Conservation (phyloP, 2,888 invertebrate genomes). For the Exocentrus adspersus region DNA sequence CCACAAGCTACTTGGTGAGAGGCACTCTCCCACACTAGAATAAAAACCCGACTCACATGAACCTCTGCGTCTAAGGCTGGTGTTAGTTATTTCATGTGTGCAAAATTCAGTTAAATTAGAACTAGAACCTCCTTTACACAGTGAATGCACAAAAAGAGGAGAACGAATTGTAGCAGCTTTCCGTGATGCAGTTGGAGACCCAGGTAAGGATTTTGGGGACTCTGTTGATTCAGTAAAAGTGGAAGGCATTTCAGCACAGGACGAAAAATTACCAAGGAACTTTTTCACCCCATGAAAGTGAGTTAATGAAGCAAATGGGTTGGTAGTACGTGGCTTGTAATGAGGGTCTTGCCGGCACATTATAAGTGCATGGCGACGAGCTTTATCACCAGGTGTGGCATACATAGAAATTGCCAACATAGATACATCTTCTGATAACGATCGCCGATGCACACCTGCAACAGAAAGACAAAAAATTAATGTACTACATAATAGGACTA, state of each 20-base stretch:
- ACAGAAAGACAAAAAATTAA: conserved; percentile 4
- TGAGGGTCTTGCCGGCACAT: conserved; percentile 88
- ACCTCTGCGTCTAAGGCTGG: conserved; percentile 73
- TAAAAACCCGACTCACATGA: conserved; percentile 92
- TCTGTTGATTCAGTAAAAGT: conserved; percentile 66
- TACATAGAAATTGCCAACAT: conserved; percentile 70
- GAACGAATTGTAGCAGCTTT: conserved; percentile 56
- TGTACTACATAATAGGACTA: too few relatives aligned
- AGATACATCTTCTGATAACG: conserved; percentile 76
- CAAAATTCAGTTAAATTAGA: conserved; percentile 59
- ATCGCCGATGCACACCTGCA: conserved; percentile 75
- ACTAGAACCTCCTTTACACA: conserved; percentile 60
- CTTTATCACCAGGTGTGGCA: conserved; percentile 78
- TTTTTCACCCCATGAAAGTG: conserved; percentile 85
- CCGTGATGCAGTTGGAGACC: conserved; percentile 65
- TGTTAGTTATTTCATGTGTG: conserved; percentile 46
- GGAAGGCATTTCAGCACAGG: conserved; percentile 81
- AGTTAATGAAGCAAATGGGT: conserved; percentile 79
- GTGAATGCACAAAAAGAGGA: conserved; percentile 70
- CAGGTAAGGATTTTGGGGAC: conserved; percentile 65
- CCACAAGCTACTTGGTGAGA: conserved; percentile 61
- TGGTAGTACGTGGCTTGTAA: conserved; percentile 77
- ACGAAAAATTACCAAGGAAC: conserved; percentile 82
- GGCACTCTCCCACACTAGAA: conserved; percentile 78
- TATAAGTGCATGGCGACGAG: conserved; percentile 77